Evolutionary conservation across 2,113 vertebrate species (phyloP).

Genomic region (Aspiorhynchus laticeps): DNA sequence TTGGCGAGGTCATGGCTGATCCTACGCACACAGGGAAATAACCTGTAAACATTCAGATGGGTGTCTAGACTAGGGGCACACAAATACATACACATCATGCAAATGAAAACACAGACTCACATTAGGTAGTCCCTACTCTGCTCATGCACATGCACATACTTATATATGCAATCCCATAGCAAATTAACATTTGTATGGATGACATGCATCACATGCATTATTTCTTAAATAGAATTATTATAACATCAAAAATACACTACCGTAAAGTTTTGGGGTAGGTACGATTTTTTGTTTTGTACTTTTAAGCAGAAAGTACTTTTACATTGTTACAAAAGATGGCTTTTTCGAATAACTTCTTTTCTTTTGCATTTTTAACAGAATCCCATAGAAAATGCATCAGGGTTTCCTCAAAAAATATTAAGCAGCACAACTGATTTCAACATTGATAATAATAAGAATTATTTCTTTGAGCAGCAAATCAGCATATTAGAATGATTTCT

Average conservation of each 20-base stretch:
- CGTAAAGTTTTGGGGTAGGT: no score
- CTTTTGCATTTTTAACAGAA: no score
- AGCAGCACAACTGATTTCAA: no score
- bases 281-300: not conserved
- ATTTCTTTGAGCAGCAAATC: no score
- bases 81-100: slow-evolving; percentile 53
- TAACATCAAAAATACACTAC: not conserved
- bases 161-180: not conserved
- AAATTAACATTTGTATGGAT: not conserved
- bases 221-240: not conserved
- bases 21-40: slow-evolving; percentile 88
- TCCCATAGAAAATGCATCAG: no score
- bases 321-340: no score
- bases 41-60: slow-evolving; percentile 81
- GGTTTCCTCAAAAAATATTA: no score
- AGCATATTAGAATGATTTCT: no score
- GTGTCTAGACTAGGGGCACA: slow-evolving; percentile 58
- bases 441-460: no score
- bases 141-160: slow-evolving; percentile 28
- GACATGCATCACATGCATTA: not conserved
- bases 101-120: slow-evolving; percentile 14
- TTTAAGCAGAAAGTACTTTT: not conserved
- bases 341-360: no score
- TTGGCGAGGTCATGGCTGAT: slow-evolving; percentile 97
- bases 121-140: slow-evolving; percentile 41